Evolutionary conservation across 2,113 vertebrate genomes (phyloP).

Genomic region (Ascaphus truei): DNA sequence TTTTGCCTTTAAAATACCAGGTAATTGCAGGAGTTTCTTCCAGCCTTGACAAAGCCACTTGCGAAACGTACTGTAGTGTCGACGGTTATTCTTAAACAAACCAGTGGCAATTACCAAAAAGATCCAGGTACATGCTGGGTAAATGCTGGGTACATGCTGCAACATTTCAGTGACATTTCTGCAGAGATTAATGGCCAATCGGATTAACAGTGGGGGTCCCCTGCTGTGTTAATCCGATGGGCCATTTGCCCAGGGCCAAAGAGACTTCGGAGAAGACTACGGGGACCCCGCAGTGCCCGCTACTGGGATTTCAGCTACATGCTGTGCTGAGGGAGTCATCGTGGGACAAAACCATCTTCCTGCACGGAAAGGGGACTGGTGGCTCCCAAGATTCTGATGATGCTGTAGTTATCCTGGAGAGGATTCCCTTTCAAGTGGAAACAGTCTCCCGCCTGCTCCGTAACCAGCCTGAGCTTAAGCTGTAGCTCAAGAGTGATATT

Average conservation of each 20-base stretch:
- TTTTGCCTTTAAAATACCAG: too few species aligned
- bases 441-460: constrained; percentile 66
- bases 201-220: too few species aligned
- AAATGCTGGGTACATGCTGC: constrained; percentile 13
- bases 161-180: too few species aligned
- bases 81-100: too few species aligned
- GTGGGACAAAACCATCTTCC: constrained; percentile 80
- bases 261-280: background rate
- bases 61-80: too few species aligned
- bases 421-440: constrained; percentile 84
- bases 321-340: constrained; percentile 74
- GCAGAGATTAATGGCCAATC: too few species aligned
- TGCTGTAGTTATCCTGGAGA: constrained; percentile 88
- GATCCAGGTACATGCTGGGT: too few species aligned
- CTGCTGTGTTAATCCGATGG: too few species aligned
- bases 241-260: background rate
- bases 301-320: constrained; percentile 63
- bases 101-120: too few species aligned
- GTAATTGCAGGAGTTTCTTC: too few species aligned
- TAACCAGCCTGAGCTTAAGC: constrained; percentile 56
- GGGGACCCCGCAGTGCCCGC: constrained; percentile 20
- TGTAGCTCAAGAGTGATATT: constrained; percentile 86
- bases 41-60: too few species aligned
- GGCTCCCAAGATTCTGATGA: constrained; percentile 60
- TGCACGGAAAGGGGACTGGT: constrained; percentile 77